phyloP scores from a whole-genome alignment of 2,888 invertebrate species.

The Orthosia incerta region DNA sequence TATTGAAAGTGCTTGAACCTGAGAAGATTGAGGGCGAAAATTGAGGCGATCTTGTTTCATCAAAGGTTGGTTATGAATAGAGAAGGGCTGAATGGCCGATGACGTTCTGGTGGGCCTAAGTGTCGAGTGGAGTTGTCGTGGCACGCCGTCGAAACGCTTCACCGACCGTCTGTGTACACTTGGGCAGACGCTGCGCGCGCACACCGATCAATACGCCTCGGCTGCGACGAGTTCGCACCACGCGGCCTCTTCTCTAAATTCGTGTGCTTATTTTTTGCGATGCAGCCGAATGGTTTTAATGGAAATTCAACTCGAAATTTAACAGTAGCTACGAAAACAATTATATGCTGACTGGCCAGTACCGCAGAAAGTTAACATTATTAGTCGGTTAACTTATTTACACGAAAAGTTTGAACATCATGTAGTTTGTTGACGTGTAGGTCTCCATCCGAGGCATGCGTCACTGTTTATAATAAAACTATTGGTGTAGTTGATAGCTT shows the following conservation, averaged over 20 bases:
- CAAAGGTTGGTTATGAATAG: slow-evolving; percentile 36
- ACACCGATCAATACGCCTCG: slow-evolving; percentile 88
- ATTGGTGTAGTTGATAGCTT: slow-evolving; percentile 67
- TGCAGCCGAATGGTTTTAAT: slow-evolving; percentile 78
- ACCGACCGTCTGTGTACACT: slow-evolving; percentile 87
- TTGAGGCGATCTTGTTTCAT: slow-evolving; percentile 20
- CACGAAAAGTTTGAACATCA: slow-evolving; percentile 71
- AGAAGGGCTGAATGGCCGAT: slow-evolving; percentile 77
- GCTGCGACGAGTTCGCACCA: slow-evolving; percentile 86
- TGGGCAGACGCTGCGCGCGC: slow-evolving; percentile 88
- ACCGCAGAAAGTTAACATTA: slow-evolving; percentile 61
- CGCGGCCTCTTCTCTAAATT: slow-evolving; percentile 84
- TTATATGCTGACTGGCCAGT: slow-evolving; percentile 65
- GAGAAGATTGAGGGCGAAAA: slow-evolving; percentile 10
- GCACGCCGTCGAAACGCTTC: slow-evolving; percentile 83
- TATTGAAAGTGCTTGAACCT: slow-evolving; percentile 18
- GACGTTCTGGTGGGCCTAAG: slow-evolving; percentile 83
- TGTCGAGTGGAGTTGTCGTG: slow-evolving; percentile 84
- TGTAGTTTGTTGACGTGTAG: slow-evolving; percentile 65
- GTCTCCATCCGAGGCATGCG: slow-evolving; percentile 50
- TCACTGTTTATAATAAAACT: slow-evolving; percentile 58
- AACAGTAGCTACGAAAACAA: slow-evolving; percentile 69
- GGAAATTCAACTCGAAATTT: slow-evolving; percentile 73
- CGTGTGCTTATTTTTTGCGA: slow-evolving; percentile 83
- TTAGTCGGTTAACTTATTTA: slow-evolving; percentile 67